Base-by-base conservation (phyloP, 2,113 vertebrate genomes). In the Osmerus mordax region DNA sequence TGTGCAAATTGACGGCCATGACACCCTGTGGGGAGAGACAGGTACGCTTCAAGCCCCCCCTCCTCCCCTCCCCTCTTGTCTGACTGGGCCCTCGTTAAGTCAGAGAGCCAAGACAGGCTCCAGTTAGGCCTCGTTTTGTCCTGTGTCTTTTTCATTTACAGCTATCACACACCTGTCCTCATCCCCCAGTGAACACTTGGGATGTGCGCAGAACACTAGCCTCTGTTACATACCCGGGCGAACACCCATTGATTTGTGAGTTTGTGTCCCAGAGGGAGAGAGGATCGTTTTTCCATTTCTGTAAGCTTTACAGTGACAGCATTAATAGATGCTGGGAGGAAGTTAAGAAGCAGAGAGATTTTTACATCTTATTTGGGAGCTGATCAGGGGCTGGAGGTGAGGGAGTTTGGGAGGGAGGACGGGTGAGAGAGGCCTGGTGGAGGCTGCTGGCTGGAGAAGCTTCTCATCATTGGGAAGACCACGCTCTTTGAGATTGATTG, bases 21-120 rank as follows among this genome's bases (percentile, higher is more conserved):
- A 99, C 89, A 92, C 93, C 16, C 88, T 98, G 83, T 99, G 97
- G 97, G 97, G 97, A 92, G 97, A 98, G 93, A 98, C 96, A 94
- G 97, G 97, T 98, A 97, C 80, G 88, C 85, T 77, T 79, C 73
- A 82, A 84, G 82, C 84, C 1, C 9, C 15, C 78, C 81, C 28
- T 19, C 21, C 67, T 70, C 32, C 56, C 8, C 56, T 58, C 62
- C 18, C 12, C n/a, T 23, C 61, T 7, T 4, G 9, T 32, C 29
- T 67, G 54, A 23, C n/a, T 16, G 3, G 16, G 36, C 23, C 2
- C 54, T 36, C 6, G 32, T 36, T 47, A 0, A 8, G 56, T 47
- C 58, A n/a, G 13, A 51, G 21, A 23, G 52, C 15, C 18, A 32
- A 69, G 15, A 29, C 18, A 63, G 18, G 12, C n/a, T 61, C 51